Base-by-base conservation (phyloP, 2,888 invertebrate genomes). In the Xanthorhoe designata region DNA sequence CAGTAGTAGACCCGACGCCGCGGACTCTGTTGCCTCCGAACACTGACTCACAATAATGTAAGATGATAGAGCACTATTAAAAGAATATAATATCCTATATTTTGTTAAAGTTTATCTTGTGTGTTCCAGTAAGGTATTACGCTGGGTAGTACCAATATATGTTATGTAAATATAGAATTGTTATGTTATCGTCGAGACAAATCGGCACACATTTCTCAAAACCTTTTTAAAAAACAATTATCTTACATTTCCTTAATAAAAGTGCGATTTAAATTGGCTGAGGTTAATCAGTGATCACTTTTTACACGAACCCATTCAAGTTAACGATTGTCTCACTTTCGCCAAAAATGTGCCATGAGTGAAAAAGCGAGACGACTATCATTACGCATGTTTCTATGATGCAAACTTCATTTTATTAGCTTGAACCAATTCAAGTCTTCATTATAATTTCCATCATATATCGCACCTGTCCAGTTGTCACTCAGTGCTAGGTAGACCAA, bases 101-200 rank as follows among this genome's bases (percentile, higher is more conserved):
- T 93, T 94, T 93, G 91, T 93, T 92, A 92, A 84, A 89, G 91
- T 89, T 92, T 91, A 86, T 87, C 82, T 85, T 88, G 89, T 87
- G 85, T 87, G 86, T 89, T 74, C 86, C 86, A 83, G 75, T 88
- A 86, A 89, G 88, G 85, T 86, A 85, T 78, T 81, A 71, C 79
- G 88, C 86, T 85, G 87, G 85, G 87, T 83, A 81, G 84, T 86
- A 84, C 86, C 88, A 76, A 78, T 72, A 75, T 74, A 75, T 75
- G 77, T 75, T 73, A 68, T 73, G 75, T 71, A 76, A 71, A 69
- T 71, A 68, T 75, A 58, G 65, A 66, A 64, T 64, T 54, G 67
- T 74, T 72, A 66, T 69, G 64, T 74, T 72, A 70, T 63, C 60
- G 64, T 71, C 69, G 53, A 62, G 38, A 60, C 24, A 3, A 10